Conservation (phyloP, 1,140 invertebrate species). For the Formica selysi region DNA sequence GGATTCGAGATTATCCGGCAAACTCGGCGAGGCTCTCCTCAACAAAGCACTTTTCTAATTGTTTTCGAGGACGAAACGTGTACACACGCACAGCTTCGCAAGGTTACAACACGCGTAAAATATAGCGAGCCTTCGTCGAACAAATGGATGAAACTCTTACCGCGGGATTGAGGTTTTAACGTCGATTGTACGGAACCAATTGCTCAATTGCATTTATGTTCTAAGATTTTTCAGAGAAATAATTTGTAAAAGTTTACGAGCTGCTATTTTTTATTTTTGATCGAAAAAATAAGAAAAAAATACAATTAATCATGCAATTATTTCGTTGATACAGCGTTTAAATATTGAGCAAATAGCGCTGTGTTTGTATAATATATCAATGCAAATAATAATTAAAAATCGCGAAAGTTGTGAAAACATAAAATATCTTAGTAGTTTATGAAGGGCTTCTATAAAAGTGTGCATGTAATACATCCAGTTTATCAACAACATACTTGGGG, state of each 20-base stretch:
- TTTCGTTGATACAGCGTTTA: neutral
- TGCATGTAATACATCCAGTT: neutral
- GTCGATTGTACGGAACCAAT: slow-evolving; percentile 62
- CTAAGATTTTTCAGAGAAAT: slow-evolving; percentile 37
- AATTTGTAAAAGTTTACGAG: slow-evolving; percentile 22
- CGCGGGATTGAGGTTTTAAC: slow-evolving; percentile 67
- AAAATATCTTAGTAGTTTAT: neutral
- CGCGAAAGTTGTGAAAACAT: neutral
- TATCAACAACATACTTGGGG: neutral
- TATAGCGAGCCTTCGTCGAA: slow-evolving; percentile 65
- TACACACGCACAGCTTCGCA: neutral
- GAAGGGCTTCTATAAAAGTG: neutral
- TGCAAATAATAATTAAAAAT: neutral
- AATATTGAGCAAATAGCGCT: neutral
- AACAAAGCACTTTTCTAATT: slow-evolving; percentile 75
- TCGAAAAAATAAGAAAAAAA: neutral
- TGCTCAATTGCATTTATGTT: slow-evolving; percentile 71
- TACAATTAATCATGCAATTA: neutral
- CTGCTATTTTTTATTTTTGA: neutral
- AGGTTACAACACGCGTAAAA: slow-evolving; percentile 3
- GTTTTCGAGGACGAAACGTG: slow-evolving; percentile 60
- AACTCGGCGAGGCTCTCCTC: slow-evolving; percentile 18
- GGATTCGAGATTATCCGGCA: slow-evolving; percentile 32
- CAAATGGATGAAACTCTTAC: slow-evolving; percentile 76
- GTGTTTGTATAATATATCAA: neutral